Base-by-base conservation (phyloP, 2,113 vertebrate species). In the Callaeas wilsoni region DNA sequence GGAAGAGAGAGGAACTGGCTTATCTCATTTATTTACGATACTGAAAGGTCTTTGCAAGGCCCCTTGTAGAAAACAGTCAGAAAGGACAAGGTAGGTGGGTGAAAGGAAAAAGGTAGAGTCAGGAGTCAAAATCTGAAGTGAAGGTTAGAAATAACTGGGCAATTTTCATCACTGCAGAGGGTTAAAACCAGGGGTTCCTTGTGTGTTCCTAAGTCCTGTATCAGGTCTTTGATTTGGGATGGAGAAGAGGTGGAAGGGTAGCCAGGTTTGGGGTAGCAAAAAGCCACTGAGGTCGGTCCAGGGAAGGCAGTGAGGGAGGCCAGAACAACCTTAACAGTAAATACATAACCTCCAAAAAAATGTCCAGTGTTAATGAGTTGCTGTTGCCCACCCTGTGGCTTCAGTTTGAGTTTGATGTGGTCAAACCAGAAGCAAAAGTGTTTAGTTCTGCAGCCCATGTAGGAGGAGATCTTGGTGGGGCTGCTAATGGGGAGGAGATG, bases 1-100 rank as follows among this genome's bases (percentile, higher is more conserved):
- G 1, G 62, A 82, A 62, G 93, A 90, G 90, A 86, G 90, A 86
- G 60, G 85, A 94, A 88, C 94, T 78, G 64, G 64, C 74, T 93
- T 96, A 96, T 94, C 82, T 97, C 75, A 56, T 93, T 95, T 94
- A 96, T 91, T 95, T 96, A 77, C 4, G 12, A 67, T 82, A 65
- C 52, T 41, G 83, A 94, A 96, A 94, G 68, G 71, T 77, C 85
- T 93, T 92, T 92, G 75, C 64, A 63, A 81, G 88, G 47, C 52
- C 29, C 52, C 63, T 80, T 0, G 0, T 42, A 83, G 71, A 74
- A 95, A 74, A 64, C 75, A 80, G 91, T 80, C 71, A n/a, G 65
- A 92, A 74, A 94, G 60, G 60, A 93, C 75, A 80, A 84, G 85
- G 87, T 39, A 52, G 55, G 49, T 0, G 3, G 46, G 71, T 86